These are phyloP conservation scores for Myopa tessellatipennis DNA, from an alignment of 2,888 invertebrate genomes.

Conservation along the genomic window DNA sequence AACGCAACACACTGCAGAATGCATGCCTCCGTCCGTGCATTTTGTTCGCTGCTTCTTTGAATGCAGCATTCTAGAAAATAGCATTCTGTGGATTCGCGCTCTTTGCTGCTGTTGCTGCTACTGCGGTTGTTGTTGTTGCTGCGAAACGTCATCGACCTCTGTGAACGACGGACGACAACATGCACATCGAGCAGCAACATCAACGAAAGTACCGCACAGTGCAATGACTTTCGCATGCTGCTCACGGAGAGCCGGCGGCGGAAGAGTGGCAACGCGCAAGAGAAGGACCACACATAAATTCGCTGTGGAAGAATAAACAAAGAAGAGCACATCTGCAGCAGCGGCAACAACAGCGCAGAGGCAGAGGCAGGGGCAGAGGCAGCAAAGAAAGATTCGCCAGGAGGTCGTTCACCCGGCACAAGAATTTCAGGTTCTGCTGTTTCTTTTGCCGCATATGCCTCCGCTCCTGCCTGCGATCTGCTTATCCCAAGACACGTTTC, in stretches of 20 bases:
- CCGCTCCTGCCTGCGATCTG: not conserved
- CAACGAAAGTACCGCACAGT: constrained; percentile 54
- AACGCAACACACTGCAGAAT: not conserved
- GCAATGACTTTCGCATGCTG: constrained; percentile 52
- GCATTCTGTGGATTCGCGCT: constrained; percentile 14
- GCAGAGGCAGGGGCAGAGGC: not conserved
- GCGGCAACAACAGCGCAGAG: constrained; percentile 14
- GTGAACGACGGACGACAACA: constrained; percentile 44
- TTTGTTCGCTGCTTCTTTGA: constrained; percentile 1
- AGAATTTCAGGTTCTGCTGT: constrained; percentile 35
- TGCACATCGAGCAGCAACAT: constrained; percentile 44
- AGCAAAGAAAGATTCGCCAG: not conserved
- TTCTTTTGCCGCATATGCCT: not conserved
- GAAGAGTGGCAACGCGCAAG: constrained; percentile 20
- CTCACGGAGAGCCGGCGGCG: constrained; percentile 41
- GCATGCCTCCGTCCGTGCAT: not conserved
- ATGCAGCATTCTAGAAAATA: constrained; percentile 33
- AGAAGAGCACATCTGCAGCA: constrained; percentile 44
- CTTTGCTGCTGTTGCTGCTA: not conserved
- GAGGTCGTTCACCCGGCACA: constrained; percentile 31
- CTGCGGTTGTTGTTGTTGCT: not conserved
- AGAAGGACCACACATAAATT: not conserved
- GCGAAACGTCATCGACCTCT: constrained; percentile 38
- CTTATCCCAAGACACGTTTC: not conserved
- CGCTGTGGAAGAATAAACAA: constrained; percentile 3